Conservation (phyloP, 1,140 invertebrate genomes). For the Paramacrobiotus metropolitanus region DNA sequence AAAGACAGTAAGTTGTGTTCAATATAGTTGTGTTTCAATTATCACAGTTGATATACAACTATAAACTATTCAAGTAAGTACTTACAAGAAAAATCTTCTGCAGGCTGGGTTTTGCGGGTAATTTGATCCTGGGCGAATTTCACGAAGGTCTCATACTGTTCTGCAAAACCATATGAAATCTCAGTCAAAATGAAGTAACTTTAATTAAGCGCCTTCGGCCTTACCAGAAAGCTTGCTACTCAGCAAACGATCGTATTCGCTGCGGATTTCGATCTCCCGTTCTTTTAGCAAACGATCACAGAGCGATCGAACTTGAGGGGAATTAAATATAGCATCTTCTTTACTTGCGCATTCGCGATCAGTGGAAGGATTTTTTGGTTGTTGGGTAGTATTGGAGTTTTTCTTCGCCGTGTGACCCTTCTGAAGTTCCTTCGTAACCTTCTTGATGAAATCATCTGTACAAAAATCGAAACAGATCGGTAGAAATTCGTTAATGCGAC, state of each 20-base stretch:
- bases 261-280: conserved; percentile 61
- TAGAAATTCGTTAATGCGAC: no score
- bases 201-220: no score
- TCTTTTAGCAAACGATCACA: conserved; percentile 84
- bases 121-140: conserved; percentile 93
- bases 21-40: no score
- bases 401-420: no score
- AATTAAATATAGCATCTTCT: no score
- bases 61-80: neutral
- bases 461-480: neutral
- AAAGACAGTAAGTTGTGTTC: no score
- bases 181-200: no score
- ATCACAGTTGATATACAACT: no score
- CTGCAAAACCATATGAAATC: conserved; percentile 22
- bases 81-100: neutral
- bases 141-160: conserved; percentile 91
- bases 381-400: no score
- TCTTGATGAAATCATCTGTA: neutral
- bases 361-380: no score
- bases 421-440: no score
- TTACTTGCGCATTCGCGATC: no score
- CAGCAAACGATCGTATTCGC: conserved; percentile 75
- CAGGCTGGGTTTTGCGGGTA: conserved; percentile 32
- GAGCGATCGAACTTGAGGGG: conserved; percentile 56
- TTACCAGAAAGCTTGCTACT: conserved; percentile 52